Base-by-base conservation (phyloP, 2,888 invertebrate genomes). In the Digitonthophagus gazella region DNA sequence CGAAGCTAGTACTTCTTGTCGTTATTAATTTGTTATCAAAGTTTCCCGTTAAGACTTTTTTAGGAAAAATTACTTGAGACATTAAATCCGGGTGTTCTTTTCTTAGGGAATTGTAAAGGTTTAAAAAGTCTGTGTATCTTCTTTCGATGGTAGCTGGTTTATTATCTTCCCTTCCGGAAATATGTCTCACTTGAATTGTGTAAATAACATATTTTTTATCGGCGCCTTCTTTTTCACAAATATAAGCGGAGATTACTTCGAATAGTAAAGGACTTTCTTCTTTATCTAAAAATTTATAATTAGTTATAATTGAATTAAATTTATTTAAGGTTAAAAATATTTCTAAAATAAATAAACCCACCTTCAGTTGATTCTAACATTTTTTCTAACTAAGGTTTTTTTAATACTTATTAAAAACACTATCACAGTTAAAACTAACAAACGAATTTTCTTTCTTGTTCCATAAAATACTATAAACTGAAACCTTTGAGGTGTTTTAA, bases 121-220 rank as follows among this genome's bases (percentile, higher is more conserved):
- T 87, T 65, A 88, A 82, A 79, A 92, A 92, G 75, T 92, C 89
- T 4, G 91, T 91, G 79, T 92, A 92, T 74, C 92, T 85, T 66
- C 92, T 83, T 76, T 91, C 90, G 64, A 91, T 88, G 71, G 86
- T 85, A 0, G 87, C 88, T 15, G 91, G 89, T 44, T 84, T 76
- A 54, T 75, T 80, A 80, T 91, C 91, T 72, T 83, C 82, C 72
- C 80, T 84, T 15, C 84, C 82, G n/a, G 85, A 83, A 74, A 88
- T 86, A 76, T 87, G 89, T 55, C 88, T 83, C 28, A 90, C 87
- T 79, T 87, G 88, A 66, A 92, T 77, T 77, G 89, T 89, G 73
- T 92, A 92, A 0, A 90, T 86, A 5, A 92, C 91, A 82, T 86
- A 88, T 76, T 90, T 91, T 76, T 90, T 91, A 72, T 89, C 88